Evolutionary conservation across 64 coral and sea anemone species (phyloP).

Genomic region (Montipora efflorescens): DNA sequence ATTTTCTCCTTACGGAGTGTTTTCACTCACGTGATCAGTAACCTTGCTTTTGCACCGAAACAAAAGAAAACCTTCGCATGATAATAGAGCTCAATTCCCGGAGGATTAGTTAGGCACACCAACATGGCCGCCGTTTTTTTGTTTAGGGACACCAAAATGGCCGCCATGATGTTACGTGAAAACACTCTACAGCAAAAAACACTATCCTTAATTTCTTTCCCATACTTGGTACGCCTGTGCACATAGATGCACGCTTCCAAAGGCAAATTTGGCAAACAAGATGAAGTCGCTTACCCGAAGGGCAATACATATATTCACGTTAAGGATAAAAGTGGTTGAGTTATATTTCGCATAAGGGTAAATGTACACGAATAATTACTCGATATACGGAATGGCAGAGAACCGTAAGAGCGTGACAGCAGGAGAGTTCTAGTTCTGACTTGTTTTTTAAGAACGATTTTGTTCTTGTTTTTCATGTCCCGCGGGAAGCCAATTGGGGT

Average conservation of each 20-base stretch:
- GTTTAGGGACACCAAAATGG: no score
- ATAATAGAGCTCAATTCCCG: no score
- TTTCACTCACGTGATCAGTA: no score
- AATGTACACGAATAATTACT: conserved; percentile 24
- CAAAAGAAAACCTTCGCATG: no score
- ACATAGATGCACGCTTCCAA: conserved; percentile 70
- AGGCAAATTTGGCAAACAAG: conserved; percentile 8
- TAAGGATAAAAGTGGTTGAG: background rate
- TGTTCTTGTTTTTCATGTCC: background rate
- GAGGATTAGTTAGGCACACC: no score
- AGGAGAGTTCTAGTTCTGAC: conserved; percentile 46
- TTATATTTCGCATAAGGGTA: conserved; percentile 19
- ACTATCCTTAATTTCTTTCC: conserved; percentile 29
- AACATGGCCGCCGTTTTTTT: no score
- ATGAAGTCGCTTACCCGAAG: conserved; percentile 51
- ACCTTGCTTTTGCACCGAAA: no score
- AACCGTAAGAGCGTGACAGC: conserved; percentile 34
- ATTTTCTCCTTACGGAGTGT: no score
- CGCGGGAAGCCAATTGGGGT: background rate
- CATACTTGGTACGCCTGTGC: conserved; percentile 65
- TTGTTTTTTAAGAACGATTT: conserved; percentile 38
- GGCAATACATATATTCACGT: conserved; percentile 38
- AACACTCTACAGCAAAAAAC: background rate
- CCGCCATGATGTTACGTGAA: no score
- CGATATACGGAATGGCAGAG: conserved; percentile 46